These are phyloP conservation scores for Drosophila willistoni DNA, from an alignment of 1,140 invertebrate genomes.

Conservation along the genomic window DNA sequence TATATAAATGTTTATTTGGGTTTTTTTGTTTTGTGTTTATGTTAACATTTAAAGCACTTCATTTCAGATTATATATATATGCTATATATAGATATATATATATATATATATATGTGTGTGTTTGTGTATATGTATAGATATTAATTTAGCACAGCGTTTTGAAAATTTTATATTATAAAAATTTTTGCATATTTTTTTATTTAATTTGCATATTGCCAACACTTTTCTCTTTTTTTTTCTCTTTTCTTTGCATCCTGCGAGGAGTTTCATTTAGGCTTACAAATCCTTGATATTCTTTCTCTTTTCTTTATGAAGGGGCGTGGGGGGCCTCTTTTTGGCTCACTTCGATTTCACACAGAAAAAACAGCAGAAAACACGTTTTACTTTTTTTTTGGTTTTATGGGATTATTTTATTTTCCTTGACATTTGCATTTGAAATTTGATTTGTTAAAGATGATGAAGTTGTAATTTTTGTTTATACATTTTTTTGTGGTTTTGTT, in stretches of 20 bases:
- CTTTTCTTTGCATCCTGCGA: neutral
- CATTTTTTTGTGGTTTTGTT: slow-evolving; percentile 20
- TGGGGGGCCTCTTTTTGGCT: slow-evolving; percentile 6
- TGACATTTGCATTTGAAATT: neutral
- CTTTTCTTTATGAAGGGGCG: too few species aligned
- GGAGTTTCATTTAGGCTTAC: slow-evolving; percentile 51
- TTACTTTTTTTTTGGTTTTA: slow-evolving; percentile 35
- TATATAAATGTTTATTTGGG: neutral
- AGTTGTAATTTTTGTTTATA: slow-evolving; percentile 19
- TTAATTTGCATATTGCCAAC: slow-evolving; percentile 45
- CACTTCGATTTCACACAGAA: slow-evolving; percentile 35
- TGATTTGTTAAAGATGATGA: slow-evolving; percentile 17
- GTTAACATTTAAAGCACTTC: slow-evolving; percentile 61
- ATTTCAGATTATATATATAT: slow-evolving; percentile 20
- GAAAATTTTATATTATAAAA: slow-evolving; percentile 56
- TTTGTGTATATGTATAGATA: neutral
- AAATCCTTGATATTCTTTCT: slow-evolving; percentile 42
- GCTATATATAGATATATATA: neutral
- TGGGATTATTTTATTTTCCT: too few species aligned
- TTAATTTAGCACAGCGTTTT: slow-evolving; percentile 51
- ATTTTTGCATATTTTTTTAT: slow-evolving; percentile 38
- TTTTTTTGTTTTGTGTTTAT: slow-evolving; percentile 22
- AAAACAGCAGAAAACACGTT: slow-evolving; percentile 40
- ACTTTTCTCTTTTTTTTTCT: slow-evolving; percentile 45
- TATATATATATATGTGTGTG: neutral